Evolutionary conservation across 2,113 vertebrate species (phyloP).

Genomic region (Peromyscus maniculatus): DNA sequence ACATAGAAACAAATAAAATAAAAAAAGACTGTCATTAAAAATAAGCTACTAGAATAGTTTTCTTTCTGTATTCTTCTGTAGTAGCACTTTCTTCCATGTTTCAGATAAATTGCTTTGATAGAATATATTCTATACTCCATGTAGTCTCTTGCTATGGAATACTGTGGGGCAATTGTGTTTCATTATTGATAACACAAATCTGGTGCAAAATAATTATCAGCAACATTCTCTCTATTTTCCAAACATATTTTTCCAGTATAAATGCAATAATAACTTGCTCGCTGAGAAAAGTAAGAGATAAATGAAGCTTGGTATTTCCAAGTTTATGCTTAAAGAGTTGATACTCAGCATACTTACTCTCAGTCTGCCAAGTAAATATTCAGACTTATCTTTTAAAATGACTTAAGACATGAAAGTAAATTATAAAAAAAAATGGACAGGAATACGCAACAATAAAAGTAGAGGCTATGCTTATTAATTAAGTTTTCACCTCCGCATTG

Average conservation of each 20-base stretch:
- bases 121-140: neutral
- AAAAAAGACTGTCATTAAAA: neutral
- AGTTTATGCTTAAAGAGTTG: slow-evolving; percentile 12
- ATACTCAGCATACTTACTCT: slow-evolving; percentile 34
- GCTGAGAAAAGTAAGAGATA: slow-evolving; percentile 29
- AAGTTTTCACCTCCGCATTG: neutral
- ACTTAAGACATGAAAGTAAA: slow-evolving; percentile 4
- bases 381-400: slow-evolving; percentile 52
- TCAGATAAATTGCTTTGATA: slow-evolving; percentile 20
- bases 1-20: neutral
- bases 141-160: neutral
- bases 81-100: slow-evolving; percentile 5
- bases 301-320: slow-evolving; percentile 36
- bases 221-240: neutral
- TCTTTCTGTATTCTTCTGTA: neutral
- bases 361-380: slow-evolving; percentile 21
- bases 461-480: slow-evolving; percentile 27
- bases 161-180: neutral
- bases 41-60: neutral
- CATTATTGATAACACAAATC: slow-evolving; percentile 33
- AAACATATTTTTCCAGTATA: slow-evolving; percentile 27
- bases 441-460: neutral
- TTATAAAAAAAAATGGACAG: neutral
- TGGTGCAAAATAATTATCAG: slow-evolving; percentile 49
- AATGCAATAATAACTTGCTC: slow-evolving; percentile 31